Conservation (phyloP, 2,797 vertebrate genomes). For the Graptemys geographica region DNA sequence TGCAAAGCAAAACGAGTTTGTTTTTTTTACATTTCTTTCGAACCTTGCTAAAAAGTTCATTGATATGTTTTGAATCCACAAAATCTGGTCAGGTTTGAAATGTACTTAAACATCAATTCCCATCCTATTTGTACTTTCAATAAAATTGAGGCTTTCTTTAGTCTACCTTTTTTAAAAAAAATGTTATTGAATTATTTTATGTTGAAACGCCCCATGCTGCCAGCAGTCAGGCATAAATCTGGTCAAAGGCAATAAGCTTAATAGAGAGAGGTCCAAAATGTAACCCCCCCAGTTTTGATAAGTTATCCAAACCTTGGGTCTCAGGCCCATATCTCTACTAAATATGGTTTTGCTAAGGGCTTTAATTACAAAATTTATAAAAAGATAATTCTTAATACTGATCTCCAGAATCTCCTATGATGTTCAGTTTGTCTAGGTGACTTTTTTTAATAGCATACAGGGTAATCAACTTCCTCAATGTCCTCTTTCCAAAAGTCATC, state of each 20-base stretch:
- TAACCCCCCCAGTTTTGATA: background rate
- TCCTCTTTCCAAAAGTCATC: background rate
- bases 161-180: background rate
- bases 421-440: background rate
- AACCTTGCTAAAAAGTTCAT: background rate
- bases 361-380: background rate
- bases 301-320: background rate
- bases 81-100: background rate
- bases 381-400: background rate
- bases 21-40: background rate
- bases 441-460: background rate
- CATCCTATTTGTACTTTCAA: background rate
- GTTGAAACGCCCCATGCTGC: rapidly evolving
- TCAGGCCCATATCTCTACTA: background rate
- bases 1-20: background rate
- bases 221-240: background rate
- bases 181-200: background rate
- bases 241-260: rapidly evolving
- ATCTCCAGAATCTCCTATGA: rapidly evolving
- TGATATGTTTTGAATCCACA: background rate
- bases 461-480: background rate
- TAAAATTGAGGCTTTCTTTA: background rate
- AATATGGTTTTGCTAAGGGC: background rate
- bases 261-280: background rate
- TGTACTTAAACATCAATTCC: background rate